Percentiles rank a stretch among this genome's conserved stretches.
Conservation (phyloP, 2,797 vertebrate species). For the Oryzias dopingdopingensis region DNA sequence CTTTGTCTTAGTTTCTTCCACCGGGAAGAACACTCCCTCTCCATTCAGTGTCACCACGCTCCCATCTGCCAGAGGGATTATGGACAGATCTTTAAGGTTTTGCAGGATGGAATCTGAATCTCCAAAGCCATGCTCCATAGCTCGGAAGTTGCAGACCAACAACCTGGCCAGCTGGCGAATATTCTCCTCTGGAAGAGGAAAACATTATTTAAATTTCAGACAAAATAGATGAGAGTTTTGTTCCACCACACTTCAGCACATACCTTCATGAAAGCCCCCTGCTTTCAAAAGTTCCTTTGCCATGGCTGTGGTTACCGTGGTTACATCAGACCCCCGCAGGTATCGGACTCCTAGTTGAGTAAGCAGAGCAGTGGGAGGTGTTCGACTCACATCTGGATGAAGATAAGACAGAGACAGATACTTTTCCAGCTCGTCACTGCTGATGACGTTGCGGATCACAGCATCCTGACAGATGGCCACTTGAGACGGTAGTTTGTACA, state of each 20-base stretch:
- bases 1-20: constrained; percentile 59
- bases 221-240: background rate
- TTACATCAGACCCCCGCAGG: constrained; percentile 73
- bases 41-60: constrained; percentile 69
- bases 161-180: constrained; percentile 74
- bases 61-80: constrained; percentile 80
- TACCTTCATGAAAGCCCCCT: constrained; percentile 66
- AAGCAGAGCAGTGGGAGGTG: constrained; percentile 72
- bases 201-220: background rate
- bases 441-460: constrained; percentile 78
- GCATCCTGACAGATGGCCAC: constrained; percentile 78
- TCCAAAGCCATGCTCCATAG: constrained; percentile 77
- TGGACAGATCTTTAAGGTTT: constrained; percentile 72
- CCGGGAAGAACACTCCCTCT: constrained; percentile 78
- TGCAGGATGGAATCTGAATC: constrained; percentile 70
- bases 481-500: constrained; percentile 80
- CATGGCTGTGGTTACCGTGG: constrained; percentile 79
- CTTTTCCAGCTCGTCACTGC: constrained; percentile 69
- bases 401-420: constrained; percentile 81
- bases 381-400: constrained; percentile 65
- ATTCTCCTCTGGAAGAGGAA: constrained; percentile 47
- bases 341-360: constrained; percentile 75
- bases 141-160: constrained; percentile 80
- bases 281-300: constrained; percentile 69
- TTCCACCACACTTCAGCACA: background rate